Base-by-base conservation (phyloP, 64 coral and sea anemone genomes). In the Montipora capricornis region DNA sequence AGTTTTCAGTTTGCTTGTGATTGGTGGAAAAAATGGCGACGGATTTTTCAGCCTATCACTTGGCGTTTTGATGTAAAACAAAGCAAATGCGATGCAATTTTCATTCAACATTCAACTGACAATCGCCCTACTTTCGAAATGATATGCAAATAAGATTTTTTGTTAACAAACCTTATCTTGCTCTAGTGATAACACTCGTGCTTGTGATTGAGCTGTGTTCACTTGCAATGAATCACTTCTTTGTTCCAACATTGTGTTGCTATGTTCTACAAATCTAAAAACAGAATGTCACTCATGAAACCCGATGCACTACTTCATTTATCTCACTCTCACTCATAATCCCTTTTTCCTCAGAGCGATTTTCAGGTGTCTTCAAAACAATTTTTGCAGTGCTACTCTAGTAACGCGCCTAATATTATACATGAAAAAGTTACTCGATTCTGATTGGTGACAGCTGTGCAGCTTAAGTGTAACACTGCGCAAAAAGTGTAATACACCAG, bases 161-260 rank as follows among this genome's bases (percentile, higher is more conserved):
- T 37, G 37, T 47, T 29, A 4, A 15, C 12, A 13, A 24, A 96
- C 97, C 95, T 99, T 99, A 57, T 99, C 97, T 70, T 95, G 97
- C 62, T 99, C 97, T 9, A 99, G 47, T 11, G 95, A 49, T 68
- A 99, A 20, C 1, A 99, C 81, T 77, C 95, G 91, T 47, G 97
- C 84, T 76, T 99, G 97, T 7, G 87, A 94, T n/a, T 95, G 92
- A n/a, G 97, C 87, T 61, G 97, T 89, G 44, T 91, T 94, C 10
- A 96, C 95, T 79, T 99, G 97, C 17, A 99, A 20, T 10, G 94
- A 96, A 50, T 99, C 95, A 57, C 94, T 99, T 76, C 98, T 96
- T 80, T 99, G 95, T 74, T 99, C 98, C 84, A 99, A 81, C 91
- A 99, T 96, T 15, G 90, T 93, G 82, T 99, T 99, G 84, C 98